Evolutionary conservation across 2,113 vertebrate species (phyloP).

Genomic region (Toxostoma redivivum): DNA sequence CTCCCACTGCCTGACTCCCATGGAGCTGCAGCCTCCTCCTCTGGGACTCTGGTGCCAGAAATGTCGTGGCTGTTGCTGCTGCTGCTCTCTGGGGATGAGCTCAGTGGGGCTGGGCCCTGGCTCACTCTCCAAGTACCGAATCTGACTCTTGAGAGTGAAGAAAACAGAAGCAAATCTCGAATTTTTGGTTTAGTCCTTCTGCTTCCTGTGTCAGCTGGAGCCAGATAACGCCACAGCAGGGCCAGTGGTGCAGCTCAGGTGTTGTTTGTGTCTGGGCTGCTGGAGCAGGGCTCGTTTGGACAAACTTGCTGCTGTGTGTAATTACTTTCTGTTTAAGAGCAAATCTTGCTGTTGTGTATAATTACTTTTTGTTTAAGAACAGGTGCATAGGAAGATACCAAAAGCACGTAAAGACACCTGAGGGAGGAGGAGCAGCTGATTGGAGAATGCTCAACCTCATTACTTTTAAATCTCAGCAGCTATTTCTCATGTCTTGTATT

Average conservation of each 20-base stretch:
- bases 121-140: accelerated
- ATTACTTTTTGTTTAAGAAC: background rate
- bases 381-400: background rate
- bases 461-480: background rate
- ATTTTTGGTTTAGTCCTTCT: background rate
- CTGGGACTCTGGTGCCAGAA: background rate
- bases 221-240: background rate
- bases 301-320: background rate
- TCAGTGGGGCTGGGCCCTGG: background rate
- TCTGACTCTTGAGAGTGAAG: background rate
- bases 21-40: background rate
- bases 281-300: background rate
- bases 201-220: background rate
- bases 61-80: accelerated
- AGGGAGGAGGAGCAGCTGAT: background rate
- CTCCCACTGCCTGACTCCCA: accelerated
- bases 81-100: background rate
- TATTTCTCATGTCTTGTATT: background rate
- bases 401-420: background rate
- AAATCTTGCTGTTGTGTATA: background rate
- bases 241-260: background rate
- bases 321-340: no score
- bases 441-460: background rate
- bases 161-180: background rate
- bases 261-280: background rate